Evolutionary conservation across 64 coral and sea anemone species (phyloP).

Genomic region (Montipora foliosa): DNA sequence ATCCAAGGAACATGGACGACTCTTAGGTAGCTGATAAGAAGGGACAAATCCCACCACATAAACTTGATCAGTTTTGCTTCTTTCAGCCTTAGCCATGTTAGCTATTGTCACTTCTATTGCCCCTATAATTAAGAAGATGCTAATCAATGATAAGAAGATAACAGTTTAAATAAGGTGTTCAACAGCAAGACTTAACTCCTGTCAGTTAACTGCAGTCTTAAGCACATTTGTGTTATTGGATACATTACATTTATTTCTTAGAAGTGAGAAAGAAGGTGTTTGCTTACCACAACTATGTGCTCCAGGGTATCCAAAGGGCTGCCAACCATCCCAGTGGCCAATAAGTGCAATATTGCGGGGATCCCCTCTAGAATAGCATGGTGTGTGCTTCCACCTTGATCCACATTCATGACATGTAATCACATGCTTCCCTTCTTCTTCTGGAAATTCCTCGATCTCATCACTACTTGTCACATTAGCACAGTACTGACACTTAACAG

Average conservation of each 20-base stretch:
- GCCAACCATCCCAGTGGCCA: slow-evolving; percentile 39
- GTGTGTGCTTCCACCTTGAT: background rate
- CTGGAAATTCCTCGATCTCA: slow-evolving; percentile 3
- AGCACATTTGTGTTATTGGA: background rate
- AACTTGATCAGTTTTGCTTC: background rate
- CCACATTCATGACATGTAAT: slow-evolving; percentile 22
- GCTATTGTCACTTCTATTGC: slow-evolving; percentile 24
- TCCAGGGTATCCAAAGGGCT: slow-evolving; percentile 39
- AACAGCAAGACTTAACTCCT: background rate
- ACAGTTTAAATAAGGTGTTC: background rate
- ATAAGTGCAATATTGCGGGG: slow-evolving; percentile 39
- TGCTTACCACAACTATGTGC: slow-evolving; percentile 31
- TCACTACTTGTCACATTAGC: slow-evolving; percentile 4
- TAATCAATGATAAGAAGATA: background rate
- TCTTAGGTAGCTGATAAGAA: too few species aligned
- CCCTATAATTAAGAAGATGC: background rate
- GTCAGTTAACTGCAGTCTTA: background rate
- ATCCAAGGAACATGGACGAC: too few species aligned
- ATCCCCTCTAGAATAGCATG: slow-evolving; percentile 2
- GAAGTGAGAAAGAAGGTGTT: background rate
- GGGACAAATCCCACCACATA: background rate
- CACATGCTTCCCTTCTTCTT: background rate
- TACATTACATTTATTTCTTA: background rate
- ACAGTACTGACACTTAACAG: slow-evolving; percentile 5
- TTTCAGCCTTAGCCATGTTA: slow-evolving; percentile 23